Percentiles rank a stretch among this genome's conserved stretches.
phyloP scores from a whole-genome alignment of 2,113 vertebrate species.

The Oophaga pumilio region DNA sequence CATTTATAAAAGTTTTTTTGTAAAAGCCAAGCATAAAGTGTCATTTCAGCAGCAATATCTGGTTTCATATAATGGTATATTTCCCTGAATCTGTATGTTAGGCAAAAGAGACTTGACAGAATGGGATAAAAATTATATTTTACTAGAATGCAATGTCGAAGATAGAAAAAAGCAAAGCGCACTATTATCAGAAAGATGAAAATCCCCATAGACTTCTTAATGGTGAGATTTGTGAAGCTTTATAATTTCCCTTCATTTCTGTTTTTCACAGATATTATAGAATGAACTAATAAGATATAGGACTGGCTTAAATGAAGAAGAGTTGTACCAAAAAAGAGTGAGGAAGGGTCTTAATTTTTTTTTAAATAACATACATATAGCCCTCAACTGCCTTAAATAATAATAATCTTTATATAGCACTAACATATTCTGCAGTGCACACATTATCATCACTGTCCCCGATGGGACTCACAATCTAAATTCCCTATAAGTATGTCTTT shows the following conservation, averaged over 20 bases:
- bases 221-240: neutral
- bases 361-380: no score
- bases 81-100: neutral
- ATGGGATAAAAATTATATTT: neutral
- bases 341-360: no score
- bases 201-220: neutral
- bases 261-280: neutral
- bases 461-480: no score
- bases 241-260: neutral
- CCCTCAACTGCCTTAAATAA: no score
- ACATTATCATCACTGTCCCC: no score
- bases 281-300: no score
- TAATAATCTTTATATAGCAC: no score
- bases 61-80: neutral
- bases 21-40: constrained; percentile 19
- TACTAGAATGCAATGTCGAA: neutral
- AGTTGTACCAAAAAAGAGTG: no score
- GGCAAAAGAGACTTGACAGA: neutral
- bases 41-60: neutral
- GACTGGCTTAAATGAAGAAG: no score
- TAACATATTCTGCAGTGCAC: no score
- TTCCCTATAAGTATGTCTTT: no score
- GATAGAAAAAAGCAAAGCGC: neutral
- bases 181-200: neutral
- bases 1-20: constrained; percentile 10